Conservation (phyloP, 2,888 invertebrate species). For the Apotomis betuletana region DNA sequence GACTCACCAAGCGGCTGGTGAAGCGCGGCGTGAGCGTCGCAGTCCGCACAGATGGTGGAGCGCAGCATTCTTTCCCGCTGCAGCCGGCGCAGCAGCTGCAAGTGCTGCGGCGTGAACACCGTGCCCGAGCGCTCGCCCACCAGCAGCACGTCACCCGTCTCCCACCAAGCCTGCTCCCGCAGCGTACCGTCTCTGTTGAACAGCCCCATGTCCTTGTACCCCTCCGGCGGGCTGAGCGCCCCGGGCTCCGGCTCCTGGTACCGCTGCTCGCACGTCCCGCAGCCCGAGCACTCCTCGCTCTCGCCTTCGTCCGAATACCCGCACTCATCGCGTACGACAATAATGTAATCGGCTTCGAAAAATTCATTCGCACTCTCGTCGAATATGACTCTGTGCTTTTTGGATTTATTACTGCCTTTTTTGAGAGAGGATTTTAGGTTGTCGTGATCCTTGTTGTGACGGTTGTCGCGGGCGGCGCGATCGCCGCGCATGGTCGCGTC, state of each 20-base stretch:
- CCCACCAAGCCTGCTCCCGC: constrained; percentile 83
- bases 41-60: constrained; percentile 80
- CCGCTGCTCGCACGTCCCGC: constrained; percentile 75
- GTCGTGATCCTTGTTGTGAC: constrained; percentile 85
- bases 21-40: constrained; percentile 76
- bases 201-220: constrained; percentile 93
- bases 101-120: constrained; percentile 86
- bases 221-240: constrained; percentile 95
- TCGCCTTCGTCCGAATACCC: constrained; percentile 92
- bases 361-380: constrained; percentile 95
- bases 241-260: constrained; percentile 91
- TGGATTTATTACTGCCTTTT: constrained; percentile 87
- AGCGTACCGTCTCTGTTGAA: constrained; percentile 83
- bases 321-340: constrained; percentile 94
- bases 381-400: constrained; percentile 92
- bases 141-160: constrained; percentile 83
- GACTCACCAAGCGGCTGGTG: constrained; percentile 80
- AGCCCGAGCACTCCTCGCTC: constrained; percentile 87
- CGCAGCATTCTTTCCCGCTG: constrained; percentile 85
- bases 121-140: constrained; percentile 83
- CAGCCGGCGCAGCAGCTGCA: constrained; percentile 85
- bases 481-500: constrained; percentile 81
- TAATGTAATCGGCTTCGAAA: constrained; percentile 96
- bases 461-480: constrained; percentile 77
- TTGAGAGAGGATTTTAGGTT: constrained; percentile 90